Conservation (phyloP, 1,140 invertebrate species). For the Drosophila melanogaster region DNA sequence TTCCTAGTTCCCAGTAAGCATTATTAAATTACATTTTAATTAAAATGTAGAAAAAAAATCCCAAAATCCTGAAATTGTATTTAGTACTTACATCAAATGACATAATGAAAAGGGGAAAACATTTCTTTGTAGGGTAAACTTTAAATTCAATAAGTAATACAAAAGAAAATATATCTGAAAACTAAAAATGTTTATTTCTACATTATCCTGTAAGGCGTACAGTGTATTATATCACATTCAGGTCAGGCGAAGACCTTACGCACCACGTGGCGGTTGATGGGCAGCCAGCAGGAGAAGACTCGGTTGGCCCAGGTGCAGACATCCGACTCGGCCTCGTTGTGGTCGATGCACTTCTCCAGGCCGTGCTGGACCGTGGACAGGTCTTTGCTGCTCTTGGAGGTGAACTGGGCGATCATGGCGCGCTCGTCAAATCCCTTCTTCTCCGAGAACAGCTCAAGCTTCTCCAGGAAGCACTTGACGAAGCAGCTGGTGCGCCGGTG, state of each 20-base stretch:
- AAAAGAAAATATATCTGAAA: neutral
- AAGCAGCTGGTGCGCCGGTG: conserved; percentile 74
- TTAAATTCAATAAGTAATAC: neutral
- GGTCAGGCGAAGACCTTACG: conserved; percentile 58
- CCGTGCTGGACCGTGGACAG: conserved; percentile 63
- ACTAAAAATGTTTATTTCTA: conserved; percentile 7
- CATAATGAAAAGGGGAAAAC: too few species aligned
- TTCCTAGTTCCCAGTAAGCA: too few species aligned
- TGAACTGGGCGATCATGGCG: conserved; percentile 69
- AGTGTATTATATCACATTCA: conserved; percentile 29
- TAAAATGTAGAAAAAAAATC: too few species aligned
- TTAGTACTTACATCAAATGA: too few species aligned
- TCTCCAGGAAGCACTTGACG: conserved; percentile 77
- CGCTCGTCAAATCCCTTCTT: conserved; percentile 67
- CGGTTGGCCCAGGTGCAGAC: conserved; percentile 74
- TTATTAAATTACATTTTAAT: too few species aligned
- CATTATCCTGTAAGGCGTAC: neutral
- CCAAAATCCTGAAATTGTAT: neutral
- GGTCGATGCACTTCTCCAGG: conserved; percentile 79
- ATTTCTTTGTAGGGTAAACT: too few species aligned
- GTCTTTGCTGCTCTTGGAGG: conserved; percentile 49
- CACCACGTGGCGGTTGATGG: conserved; percentile 75
- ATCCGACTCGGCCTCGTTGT: conserved; percentile 77
- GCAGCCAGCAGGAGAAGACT: conserved; percentile 80
- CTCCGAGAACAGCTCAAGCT: conserved; percentile 72